These are phyloP conservation scores for Sarotherodon lohbergeri DNA, from an alignment of 2,113 vertebrate genomes.

Conservation along the genomic window DNA sequence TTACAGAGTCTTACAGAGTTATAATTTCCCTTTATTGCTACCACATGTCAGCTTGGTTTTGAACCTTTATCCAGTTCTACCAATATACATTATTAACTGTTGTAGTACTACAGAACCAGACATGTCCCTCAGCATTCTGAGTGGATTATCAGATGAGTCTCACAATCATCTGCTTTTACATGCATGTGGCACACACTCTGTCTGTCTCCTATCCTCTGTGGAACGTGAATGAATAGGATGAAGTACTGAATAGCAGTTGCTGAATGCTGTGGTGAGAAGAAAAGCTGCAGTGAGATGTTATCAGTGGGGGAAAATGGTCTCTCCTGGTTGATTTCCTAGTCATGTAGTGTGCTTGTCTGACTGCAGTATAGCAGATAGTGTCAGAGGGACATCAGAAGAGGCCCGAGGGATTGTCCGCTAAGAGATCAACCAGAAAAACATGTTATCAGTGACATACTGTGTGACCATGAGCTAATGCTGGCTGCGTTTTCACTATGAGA, in stretches of 20 bases:
- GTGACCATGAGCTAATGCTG: not conserved
- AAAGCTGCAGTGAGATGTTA: slow-evolving; percentile 34
- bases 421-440: slow-evolving; percentile 22
- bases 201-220: slow-evolving; percentile 27
- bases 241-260: slow-evolving; percentile 20
- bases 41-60: not conserved
- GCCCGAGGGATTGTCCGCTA: slow-evolving; percentile 12
- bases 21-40: not conserved
- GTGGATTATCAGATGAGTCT: slow-evolving; percentile 26
- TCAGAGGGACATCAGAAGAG: slow-evolving; percentile 38
- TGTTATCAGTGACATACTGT: slow-evolving; percentile 13
- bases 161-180: slow-evolving; percentile 24
- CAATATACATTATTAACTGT: not conserved
- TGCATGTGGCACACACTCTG: slow-evolving; percentile 21
- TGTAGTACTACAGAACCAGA: not conserved
- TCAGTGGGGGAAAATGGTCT: not conserved
- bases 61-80: not conserved
- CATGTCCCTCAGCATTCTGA: not conserved
- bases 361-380: slow-evolving; percentile 47
- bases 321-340: slow-evolving; percentile 54
- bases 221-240: slow-evolving; percentile 20
- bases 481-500: not conserved
- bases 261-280: slow-evolving; percentile 20
- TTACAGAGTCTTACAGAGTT: not conserved
- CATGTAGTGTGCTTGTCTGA: slow-evolving; percentile 37